Conservation (phyloP, 1,140 invertebrate species). For the Trichonephila inaurata region DNA sequence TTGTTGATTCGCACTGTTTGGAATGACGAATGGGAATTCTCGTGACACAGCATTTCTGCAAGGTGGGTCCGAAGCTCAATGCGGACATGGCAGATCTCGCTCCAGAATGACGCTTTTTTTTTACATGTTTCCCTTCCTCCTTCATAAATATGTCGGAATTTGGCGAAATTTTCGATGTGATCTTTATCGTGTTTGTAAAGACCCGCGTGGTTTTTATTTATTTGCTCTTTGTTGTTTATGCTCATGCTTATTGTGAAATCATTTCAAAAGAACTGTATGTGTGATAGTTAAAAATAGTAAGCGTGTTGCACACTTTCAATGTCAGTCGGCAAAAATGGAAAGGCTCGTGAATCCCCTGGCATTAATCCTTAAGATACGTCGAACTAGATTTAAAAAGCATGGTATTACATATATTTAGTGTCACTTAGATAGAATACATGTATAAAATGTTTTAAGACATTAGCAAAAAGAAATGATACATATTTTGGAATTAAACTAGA, state of each 20-base stretch:
- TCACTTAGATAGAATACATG: too few species aligned
- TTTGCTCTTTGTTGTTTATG: background rate
- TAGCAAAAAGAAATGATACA: too few species aligned
- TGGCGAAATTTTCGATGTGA: background rate
- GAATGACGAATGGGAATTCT: conserved; percentile 48
- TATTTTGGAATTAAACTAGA: too few species aligned
- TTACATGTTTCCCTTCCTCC: conserved; percentile 4
- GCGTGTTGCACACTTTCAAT: too few species aligned
- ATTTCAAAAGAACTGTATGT: too few species aligned
- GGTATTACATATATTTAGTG: too few species aligned
- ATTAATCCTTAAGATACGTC: too few species aligned
- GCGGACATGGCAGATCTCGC: background rate
- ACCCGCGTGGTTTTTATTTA: background rate
- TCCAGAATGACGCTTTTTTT: background rate
- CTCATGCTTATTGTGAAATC: background rate
- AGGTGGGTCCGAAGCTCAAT: conserved; percentile 21
- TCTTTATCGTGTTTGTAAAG: background rate
- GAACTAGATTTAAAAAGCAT: too few species aligned
- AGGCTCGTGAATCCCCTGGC: too few species aligned
- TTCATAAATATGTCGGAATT: conserved; percentile 26
- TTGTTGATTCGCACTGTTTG: conserved; percentile 43
- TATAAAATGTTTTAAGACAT: too few species aligned
- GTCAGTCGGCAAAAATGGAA: too few species aligned
- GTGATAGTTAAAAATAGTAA: too few species aligned
- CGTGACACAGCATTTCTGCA: conserved; percentile 29